Conservation (phyloP, 2,113 vertebrate genomes). For the Salvelinus fontinalis region DNA sequence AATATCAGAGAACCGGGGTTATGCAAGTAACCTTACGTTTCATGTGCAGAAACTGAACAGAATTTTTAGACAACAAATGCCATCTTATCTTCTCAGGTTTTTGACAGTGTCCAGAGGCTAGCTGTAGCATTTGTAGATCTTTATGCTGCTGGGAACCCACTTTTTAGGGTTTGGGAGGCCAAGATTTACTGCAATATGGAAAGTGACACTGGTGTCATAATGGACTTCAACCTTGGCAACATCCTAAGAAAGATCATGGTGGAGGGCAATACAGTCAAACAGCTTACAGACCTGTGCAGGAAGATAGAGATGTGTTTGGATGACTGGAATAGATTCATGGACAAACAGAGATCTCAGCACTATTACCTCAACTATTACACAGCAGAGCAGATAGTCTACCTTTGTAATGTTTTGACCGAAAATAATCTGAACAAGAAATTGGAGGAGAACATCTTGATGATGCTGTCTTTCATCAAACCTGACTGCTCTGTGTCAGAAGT, state of each 20-base stretch:
- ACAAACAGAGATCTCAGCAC: constrained; percentile 73
- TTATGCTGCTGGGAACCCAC: constrained; percentile 84
- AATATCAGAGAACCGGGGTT: no score
- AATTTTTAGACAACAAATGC: not conserved
- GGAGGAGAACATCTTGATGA: constrained; percentile 78
- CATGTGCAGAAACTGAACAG: not conserved
- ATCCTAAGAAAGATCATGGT: constrained; percentile 57
- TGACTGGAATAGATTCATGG: constrained; percentile 81
- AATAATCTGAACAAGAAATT: constrained; percentile 39
- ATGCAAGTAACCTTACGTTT: not conserved
- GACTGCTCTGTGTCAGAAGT: constrained; percentile 67
- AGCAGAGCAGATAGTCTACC: constrained; percentile 87
- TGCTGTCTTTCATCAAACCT: constrained; percentile 86
- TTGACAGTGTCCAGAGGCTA: constrained; percentile 84
- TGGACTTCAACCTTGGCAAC: constrained; percentile 78
- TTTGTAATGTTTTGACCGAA: constrained; percentile 78
- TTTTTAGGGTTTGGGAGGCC: constrained; percentile 85
- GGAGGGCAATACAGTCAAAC: constrained; percentile 61
- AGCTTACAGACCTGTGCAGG: constrained; percentile 82
- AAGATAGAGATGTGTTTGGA: constrained; percentile 85
- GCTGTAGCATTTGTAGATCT: constrained; percentile 84
- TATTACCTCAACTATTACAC: constrained; percentile 93
- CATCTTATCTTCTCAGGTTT: constrained; percentile 74
- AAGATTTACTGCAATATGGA: constrained; percentile 70
- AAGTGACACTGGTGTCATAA: constrained; percentile 57